Base-by-base conservation (phyloP, 2,888 invertebrate genomes). In the Acanthosoma haemorrhoidale region DNA sequence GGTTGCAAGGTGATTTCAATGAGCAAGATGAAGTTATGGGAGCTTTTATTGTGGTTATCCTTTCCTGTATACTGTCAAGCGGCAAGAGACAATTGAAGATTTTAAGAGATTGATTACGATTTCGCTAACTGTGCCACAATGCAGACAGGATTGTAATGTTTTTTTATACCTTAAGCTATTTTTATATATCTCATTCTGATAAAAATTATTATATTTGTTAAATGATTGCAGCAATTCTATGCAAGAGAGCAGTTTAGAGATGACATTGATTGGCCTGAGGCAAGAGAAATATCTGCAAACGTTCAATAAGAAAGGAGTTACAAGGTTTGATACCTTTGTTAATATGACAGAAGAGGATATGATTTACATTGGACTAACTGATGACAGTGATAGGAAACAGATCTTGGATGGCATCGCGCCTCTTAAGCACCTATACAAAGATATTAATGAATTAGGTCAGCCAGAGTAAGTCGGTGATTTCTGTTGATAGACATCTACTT, bases 291-390 rank as follows among this genome's bases (percentile, higher is more conserved):
- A 72, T 38, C 25, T 68, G 13, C 58, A 70, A 25, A 39, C 68
- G 34, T 72, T 72, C 36, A 58, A 68, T 18, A 34, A 68, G 15
- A 68, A 70, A 43, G 63, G 70, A 21, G 68, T 72, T 13, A 51
- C 51, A 4, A 68, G 61, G 2, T 39, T 68, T 59, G 70, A 72
- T 8, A 72, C 70, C 25, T 70, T 72, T 36, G 41, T 70, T 6
- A 43, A 68, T n/a, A 39, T 72, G 61, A 72, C 58, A 60, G 69
- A 72, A 68, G 72, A 70, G 36, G 72, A 72, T 70, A 43, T 72
- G 1, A 39, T 41, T 36, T 43, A 64, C 32, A 63, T 72, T 18
- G 72, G 72, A 11, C 64, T 72, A 21, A 59, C 68, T 29, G 41
- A 72, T 43, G 67, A 63, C 31, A 36, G 57, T 43, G 63, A 72